Evolutionary conservation across 2,888 invertebrate species (phyloP), one percentile per base, ranked within the genome.

Genomic region (Eristalis pertinax): DNA sequence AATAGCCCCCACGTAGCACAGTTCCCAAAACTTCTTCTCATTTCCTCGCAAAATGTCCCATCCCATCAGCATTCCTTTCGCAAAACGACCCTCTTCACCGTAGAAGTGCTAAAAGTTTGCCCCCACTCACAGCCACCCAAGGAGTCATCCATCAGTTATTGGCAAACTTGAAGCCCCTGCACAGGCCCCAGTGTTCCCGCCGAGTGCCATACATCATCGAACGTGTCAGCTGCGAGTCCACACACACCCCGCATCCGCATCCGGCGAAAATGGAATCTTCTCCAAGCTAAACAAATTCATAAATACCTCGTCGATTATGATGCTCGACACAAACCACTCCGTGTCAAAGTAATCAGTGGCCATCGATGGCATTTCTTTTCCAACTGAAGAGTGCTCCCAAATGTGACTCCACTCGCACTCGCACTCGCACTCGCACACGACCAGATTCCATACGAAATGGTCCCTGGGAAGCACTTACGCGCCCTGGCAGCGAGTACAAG

Each of bases 401-500:
- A 77, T 73, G 76, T 83, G n/a, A n/a, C n/a, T n/a, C n/a, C n/a
- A n/a, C n/a, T n/a, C n/a, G 76, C 11, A 68, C 62, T 73, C 1
- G 32, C 8, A 67, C 35, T 64, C 50, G 29, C 32, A 35, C 38
- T 38, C 70, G 78, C 58, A 65, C 65, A 78, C 56, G 69, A 69
- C 43, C 67, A 64, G 58, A 77, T 74, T 85, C 64, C 73, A 73
- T 81, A 80, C 43, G 43, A 81, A 85, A 85, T 69, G 64, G 73
- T 73, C 85, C 81, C 85, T 58, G 11, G 85, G 72, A 81, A 69
- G 81, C 62, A 77, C 68, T 81, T 81, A 72, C 60, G 29, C n/a
- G n/a, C n/a, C 56, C 56, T 26, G 13, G 15, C 29, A 19, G 22
- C 22, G 38, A 70, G 84, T 60, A 74, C 69, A 64, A 67, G 63